These are phyloP conservation scores for Phrynocephalus guinanensis DNA, from an alignment of 2,797 vertebrate genomes.

Conservation along the genomic window DNA sequence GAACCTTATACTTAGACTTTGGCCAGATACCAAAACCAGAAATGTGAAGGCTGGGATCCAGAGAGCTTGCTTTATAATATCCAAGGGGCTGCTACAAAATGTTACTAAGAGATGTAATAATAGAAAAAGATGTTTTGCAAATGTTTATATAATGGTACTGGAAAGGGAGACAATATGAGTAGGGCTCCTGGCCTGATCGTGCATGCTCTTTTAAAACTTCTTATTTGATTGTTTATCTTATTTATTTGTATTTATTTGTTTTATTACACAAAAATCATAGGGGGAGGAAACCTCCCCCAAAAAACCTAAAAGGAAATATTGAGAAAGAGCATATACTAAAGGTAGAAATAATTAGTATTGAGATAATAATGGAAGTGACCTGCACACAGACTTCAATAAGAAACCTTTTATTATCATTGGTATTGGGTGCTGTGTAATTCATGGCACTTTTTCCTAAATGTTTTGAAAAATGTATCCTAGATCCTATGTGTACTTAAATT, in stretches of 20 bases:
- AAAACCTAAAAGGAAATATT: too few relatives aligned
- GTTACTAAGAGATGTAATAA: too few relatives aligned
- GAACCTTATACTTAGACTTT: neutral
- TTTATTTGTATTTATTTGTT: too few relatives aligned
- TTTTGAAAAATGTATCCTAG: neutral
- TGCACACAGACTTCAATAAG: too few relatives aligned
- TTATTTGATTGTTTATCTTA: too few relatives aligned
- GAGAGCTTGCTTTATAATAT: neutral
- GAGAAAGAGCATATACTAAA: too few relatives aligned
- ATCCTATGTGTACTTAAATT: too few relatives aligned
- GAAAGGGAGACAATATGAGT: accelerated
- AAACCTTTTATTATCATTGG: neutral
- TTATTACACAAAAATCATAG: too few relatives aligned
- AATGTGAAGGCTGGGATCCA: neutral
- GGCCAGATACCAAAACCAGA: neutral
- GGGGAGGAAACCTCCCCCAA: too few relatives aligned
- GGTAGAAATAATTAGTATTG: too few relatives aligned
- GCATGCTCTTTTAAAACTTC: neutral
- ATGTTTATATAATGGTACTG: conserved; percentile 33
- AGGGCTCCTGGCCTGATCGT: neutral
- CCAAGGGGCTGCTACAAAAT: too few relatives aligned
- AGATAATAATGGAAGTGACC: too few relatives aligned
- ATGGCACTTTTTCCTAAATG: neutral
- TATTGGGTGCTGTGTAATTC: neutral
- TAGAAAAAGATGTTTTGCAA: conserved; percentile 16